Evolutionary conservation across 2,888 invertebrate genomes (phyloP), one percentile per base, ranked within the genome.

Genomic region (Andrena trimmerana): DNA sequence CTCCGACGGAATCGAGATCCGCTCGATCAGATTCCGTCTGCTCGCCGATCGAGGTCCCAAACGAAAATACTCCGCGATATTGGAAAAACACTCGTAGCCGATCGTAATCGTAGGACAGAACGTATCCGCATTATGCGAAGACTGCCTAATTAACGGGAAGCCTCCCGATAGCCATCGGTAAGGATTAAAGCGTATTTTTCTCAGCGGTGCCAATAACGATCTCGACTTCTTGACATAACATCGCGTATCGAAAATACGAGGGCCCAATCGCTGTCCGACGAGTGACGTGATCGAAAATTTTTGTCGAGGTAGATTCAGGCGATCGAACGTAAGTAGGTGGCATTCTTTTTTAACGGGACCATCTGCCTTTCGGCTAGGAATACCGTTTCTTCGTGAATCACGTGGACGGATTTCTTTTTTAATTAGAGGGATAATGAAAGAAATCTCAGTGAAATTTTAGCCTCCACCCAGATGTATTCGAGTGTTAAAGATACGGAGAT

Each of bases 261-360:
- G 29, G 24, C 50, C 31, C 60, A 67, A 70, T 24, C 63, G 33
- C 13, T 2, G 2, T 24, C 10, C 10, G 54, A 4, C 16, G 42
- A 42, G 36, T 29, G 48, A 66, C 69, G 42, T n/a, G 16, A 13
- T n/a, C 59, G n/a, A 29, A 59, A 59, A 0, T 20, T 10, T 54
- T 62, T 16, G 5, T 27, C 10, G 7, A 16, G 59, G 63, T 72
- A 36, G 48, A 60, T 68, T 33, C 6, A 13, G n/a, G 20, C 16
- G 52, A 24, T 27, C 5, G 2, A 57, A 13, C 10, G 10, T 57
- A 8, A 24, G 2, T 27, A 8, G 57, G 2, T 1, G 42, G 13
- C 42, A 13, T 42, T 42, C 16, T 1, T 63, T 78, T 74, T 74
- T 79, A 69, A 79, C 57, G 52, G 54, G 73, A 63, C 42, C 24